phyloP scores from a whole-genome alignment of 2,113 vertebrate genomes.

The Indicator maculatus region DNA sequence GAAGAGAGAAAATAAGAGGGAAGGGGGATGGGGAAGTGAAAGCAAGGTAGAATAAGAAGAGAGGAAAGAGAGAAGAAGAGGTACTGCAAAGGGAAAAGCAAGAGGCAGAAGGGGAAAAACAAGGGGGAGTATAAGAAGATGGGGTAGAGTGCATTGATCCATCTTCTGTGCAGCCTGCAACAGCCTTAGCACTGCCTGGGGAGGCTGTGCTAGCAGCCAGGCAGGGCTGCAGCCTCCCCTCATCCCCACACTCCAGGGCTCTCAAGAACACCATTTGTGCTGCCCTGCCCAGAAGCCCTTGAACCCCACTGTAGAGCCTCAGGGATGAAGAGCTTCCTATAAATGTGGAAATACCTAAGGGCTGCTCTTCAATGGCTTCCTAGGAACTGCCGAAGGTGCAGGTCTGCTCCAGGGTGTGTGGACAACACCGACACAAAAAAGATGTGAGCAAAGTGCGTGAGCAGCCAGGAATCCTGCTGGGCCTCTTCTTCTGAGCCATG shows the following conservation, averaged over 20 bases:
- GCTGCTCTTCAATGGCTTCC: neutral
- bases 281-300: neutral
- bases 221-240: neutral
- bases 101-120: neutral
- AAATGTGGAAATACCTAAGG: neutral
- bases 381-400: neutral
- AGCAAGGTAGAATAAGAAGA: neutral
- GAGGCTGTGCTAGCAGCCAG: neutral
- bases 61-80: neutral
- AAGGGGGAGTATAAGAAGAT: neutral
- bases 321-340: neutral
- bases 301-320: neutral
- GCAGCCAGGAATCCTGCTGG: accelerated
- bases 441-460: neutral
- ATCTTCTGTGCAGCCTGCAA: neutral
- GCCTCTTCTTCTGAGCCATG: neutral
- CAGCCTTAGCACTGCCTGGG: neutral
- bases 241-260: neutral
- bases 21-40: neutral
- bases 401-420: neutral
- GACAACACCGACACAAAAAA: neutral
- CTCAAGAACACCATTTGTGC: neutral
- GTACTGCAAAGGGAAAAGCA: neutral
- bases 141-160: accelerated
- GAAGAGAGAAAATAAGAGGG: neutral